Conservation (phyloP, 2,888 invertebrate species). For the Furcula furcula region DNA sequence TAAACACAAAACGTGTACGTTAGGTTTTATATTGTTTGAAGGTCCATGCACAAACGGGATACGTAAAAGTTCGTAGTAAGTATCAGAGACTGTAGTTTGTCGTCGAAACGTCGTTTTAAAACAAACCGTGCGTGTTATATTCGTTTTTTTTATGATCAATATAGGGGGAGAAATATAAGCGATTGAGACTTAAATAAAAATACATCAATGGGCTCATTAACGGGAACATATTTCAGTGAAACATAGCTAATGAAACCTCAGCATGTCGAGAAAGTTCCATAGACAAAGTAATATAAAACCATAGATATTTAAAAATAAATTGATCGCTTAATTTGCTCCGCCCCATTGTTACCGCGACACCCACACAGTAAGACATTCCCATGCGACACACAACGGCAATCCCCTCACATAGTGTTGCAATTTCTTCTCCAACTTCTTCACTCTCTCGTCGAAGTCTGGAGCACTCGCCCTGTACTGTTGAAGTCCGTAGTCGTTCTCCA, state of each 20-base stretch:
- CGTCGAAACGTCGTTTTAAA: conserved; percentile 16
- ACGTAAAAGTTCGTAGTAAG: not conserved
- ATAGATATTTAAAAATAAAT: too few species aligned
- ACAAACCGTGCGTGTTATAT: conserved; percentile 36
- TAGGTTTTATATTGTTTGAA: conserved; percentile 9
- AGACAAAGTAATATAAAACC: too few species aligned
- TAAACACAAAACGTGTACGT: conserved; percentile 21
- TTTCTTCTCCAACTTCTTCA: conserved; percentile 86
- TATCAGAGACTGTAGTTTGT: not conserved
- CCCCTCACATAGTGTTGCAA: conserved; percentile 74
- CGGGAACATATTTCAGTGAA: too few species aligned
- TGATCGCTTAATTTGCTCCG: conserved; percentile 1
- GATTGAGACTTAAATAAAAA: too few species aligned
- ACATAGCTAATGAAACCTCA: too few species aligned
- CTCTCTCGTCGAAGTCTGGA: conserved; percentile 91
- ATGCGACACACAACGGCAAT: conserved; percentile 59
- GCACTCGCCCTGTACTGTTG: conserved; percentile 93
- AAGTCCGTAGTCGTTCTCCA: conserved; percentile 90
- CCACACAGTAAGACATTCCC: conserved; percentile 32
- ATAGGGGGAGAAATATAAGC: conserved; percentile 15
- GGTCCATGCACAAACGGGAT: conserved; percentile 32
- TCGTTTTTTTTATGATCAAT: conserved; percentile 2
- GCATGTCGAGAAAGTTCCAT: too few species aligned
- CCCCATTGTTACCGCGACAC: conserved; percentile 3
- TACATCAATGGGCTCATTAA: too few species aligned